Evolutionary conservation across 64 coral and sea anemone species (phyloP).

Genomic region (Porites lutea): DNA sequence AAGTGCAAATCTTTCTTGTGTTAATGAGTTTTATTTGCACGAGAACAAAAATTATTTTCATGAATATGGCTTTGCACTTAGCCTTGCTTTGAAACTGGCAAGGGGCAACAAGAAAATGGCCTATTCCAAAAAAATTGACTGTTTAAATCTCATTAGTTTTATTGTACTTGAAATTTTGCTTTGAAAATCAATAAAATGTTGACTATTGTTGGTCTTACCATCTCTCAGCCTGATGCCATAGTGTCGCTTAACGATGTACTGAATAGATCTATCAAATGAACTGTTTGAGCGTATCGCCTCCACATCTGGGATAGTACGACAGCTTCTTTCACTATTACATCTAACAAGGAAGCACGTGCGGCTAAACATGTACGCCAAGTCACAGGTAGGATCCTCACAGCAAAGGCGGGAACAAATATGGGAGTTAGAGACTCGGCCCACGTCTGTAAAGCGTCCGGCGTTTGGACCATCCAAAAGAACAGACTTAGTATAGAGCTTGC

Average conservation of each 20-base stretch:
- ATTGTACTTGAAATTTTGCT: no score
- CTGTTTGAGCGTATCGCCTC: conserved; percentile 36
- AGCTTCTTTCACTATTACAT: conserved; percentile 89
- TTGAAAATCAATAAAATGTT: neutral
- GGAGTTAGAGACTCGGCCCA: conserved; percentile 77
- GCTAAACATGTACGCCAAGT: conserved; percentile 95
- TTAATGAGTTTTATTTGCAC: no score
- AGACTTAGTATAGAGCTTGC: conserved; percentile 78
- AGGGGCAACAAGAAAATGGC: no score
- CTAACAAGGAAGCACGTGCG: conserved; percentile 90
- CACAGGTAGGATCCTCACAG: conserved; percentile 94
- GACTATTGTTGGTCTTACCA: conserved; percentile 50
- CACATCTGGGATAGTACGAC: conserved; percentile 53
- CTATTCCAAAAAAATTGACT: no score
- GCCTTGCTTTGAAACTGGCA: no score
- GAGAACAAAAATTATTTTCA: no score
- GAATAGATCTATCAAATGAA: conserved; percentile 68
- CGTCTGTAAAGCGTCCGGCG: conserved; percentile 90
- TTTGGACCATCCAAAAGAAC: conserved; percentile 70
- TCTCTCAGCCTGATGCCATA: conserved; percentile 79
- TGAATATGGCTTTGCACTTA: no score
- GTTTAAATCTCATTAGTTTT: no score
- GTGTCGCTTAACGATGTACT: conserved; percentile 88
- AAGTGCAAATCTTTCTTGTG: no score
- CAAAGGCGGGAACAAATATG: conserved; percentile 95